Percentiles rank a stretch among this genome's conserved stretches.
phyloP scores from a whole-genome alignment of 2,888 invertebrate genomes.

The Thumatha senex region DNA sequence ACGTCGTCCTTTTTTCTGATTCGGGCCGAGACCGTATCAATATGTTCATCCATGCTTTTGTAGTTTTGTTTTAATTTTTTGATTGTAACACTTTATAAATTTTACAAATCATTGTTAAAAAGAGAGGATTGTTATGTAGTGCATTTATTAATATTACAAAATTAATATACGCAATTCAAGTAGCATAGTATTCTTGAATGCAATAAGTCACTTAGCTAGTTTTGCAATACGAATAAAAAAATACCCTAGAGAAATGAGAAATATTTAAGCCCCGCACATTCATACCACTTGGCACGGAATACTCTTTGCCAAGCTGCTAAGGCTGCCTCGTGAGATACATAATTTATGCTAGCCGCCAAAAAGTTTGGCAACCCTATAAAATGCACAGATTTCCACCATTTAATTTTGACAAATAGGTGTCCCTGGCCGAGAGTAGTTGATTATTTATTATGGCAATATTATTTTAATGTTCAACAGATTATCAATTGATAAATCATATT shows the following conservation, averaged over 20 bases:
- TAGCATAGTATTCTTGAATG: neutral
- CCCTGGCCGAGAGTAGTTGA: constrained; percentile 23
- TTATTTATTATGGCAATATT: constrained; percentile 35
- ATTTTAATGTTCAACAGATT: constrained; percentile 34
- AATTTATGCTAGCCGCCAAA: constrained; percentile 31
- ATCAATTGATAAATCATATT: constrained; percentile 43
- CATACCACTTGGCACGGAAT: constrained; percentile 28
- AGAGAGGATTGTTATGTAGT: too few relatives aligned
- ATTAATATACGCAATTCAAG: neutral
- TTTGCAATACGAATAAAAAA: constrained; percentile 12
- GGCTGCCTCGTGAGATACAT: constrained; percentile 25
- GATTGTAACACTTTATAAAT: too few relatives aligned
- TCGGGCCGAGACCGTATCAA: too few relatives aligned
- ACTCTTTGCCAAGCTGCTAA: constrained; percentile 30
- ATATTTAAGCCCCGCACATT: constrained; percentile 23
- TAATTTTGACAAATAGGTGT: constrained; percentile 48
- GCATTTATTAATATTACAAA: neutral
- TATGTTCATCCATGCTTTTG: too few relatives aligned
- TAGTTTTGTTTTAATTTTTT: too few relatives aligned
- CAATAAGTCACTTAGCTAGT: constrained; percentile 11
- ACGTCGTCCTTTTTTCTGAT: too few relatives aligned
- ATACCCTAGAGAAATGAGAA: constrained; percentile 11
- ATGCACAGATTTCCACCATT: constrained; percentile 38
- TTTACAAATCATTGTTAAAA: too few relatives aligned
- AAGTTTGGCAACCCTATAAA: constrained; percentile 30